Base-by-base conservation (phyloP, 2,113 vertebrate genomes). In the Harpagus bidentatus region DNA sequence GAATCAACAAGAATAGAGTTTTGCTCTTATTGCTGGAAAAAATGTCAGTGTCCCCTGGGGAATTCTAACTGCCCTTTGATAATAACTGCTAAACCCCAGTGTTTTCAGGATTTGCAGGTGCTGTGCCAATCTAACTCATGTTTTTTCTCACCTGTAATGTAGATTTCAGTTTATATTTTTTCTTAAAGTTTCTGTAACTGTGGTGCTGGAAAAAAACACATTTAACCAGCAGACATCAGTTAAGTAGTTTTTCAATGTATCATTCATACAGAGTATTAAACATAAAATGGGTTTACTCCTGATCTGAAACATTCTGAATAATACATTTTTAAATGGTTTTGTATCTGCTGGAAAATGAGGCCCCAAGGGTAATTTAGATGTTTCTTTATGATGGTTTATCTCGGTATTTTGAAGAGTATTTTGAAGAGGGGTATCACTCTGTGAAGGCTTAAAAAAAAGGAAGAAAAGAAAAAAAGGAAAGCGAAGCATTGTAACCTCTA, bases 21-120 rank as follows among this genome's bases (percentile, higher is more conserved):
- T 86, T 89, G 90, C 67, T 47, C 85, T 96, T 95, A 92, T 67
- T 94, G 91, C 86, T 96, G 82, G 86, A 89, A 90, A 87, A 93
- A 83, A 93, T 80, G 81, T 84, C 78, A 83, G n/a, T 13, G 10
- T 89, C 52, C 89, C 73, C 82, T 77, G 0, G 0, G 88, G 86
- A 95, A 88, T 92, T 76, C 74, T 56, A 28, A 11, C 65, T 73
- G 91, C 82, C 62, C 85, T 95, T 86, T 85, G 85, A 58, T 82
- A 86, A 96, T 87, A 96, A 91, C 70, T 82, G 84, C 93, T 76
- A 93, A 96, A 93, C 0, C 45, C 85, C 84, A 23, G 69, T 47
- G 82, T 74, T 94, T 76, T 78, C 58, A 65, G 69, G 81, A 80
- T 88, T 74, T 90, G 65, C 59, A 77, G 89, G 69, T 45, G 71